phyloP scores from a whole-genome alignment of 2,113 vertebrate species.

The Scomber japonicus region DNA sequence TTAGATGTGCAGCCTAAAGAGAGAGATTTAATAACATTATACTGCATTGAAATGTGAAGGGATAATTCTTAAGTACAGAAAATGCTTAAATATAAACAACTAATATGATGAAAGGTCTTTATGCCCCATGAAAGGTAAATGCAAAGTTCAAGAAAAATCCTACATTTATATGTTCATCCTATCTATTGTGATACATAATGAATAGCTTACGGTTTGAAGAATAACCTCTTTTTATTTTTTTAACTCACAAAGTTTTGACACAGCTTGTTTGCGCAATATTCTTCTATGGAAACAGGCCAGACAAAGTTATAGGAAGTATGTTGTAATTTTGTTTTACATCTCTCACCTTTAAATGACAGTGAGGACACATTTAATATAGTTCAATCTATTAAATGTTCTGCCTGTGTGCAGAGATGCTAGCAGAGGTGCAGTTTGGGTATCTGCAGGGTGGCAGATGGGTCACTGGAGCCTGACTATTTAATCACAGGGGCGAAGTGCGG shows the following conservation, averaged over 20 bases:
- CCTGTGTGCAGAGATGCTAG: neutral
- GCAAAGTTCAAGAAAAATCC: neutral
- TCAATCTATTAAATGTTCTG: conserved; percentile 12
- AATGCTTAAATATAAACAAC: neutral
- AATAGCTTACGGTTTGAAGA: conserved; percentile 19
- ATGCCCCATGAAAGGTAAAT: neutral
- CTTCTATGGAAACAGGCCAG: neutral
- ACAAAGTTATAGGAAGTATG: neutral
- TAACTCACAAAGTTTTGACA: neutral
- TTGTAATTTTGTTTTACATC: conserved; percentile 1
- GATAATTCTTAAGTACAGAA: too few relatives aligned
- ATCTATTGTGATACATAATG: conserved; percentile 12
- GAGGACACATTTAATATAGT: conserved; percentile 25
- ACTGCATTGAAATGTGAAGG: neutral
- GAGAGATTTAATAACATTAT: neutral
- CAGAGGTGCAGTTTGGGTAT: conserved; percentile 28
- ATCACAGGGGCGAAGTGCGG: conserved; percentile 31
- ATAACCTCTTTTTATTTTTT: neutral
- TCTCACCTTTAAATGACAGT: conserved; percentile 1
- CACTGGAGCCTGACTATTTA: conserved; percentile 58
- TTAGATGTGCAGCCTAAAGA: neutral
- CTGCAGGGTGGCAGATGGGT: conserved; percentile 60
- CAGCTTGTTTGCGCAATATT: neutral
- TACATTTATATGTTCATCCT: neutral
- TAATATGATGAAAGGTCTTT: neutral